Conservation (phyloP, 2,888 invertebrate genomes). For the Drepanosiphum platanoidis region DNA sequence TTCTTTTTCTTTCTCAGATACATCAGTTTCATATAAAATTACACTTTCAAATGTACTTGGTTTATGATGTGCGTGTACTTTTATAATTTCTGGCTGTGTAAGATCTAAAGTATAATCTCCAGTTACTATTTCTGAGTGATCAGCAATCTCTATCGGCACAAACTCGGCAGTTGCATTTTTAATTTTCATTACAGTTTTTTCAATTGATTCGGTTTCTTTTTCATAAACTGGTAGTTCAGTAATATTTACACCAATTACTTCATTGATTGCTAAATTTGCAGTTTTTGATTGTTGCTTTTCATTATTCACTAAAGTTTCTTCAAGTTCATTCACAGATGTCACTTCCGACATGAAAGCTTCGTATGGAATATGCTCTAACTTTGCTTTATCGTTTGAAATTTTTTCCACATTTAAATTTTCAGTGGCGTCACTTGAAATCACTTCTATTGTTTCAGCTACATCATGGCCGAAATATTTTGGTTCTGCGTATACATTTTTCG, state of each 20-base stretch:
- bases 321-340: conserved; percentile 66
- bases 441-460: conserved; percentile 68
- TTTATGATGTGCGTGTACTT: conserved; percentile 69
- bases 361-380: conserved; percentile 50
- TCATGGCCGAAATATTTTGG: conserved; percentile 66
- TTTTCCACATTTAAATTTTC: conserved; percentile 65
- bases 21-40: conserved; percentile 70
- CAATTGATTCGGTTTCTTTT: conserved; percentile 69
- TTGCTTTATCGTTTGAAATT: conserved; percentile 29
- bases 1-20: conserved; percentile 72
- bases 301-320: conserved; percentile 13
- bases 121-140: conserved; percentile 32
- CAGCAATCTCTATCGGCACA: conserved; percentile 22
- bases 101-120: conserved; percentile 44
- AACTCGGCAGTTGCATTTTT: conserved; percentile 37
- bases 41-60: conserved; percentile 72
- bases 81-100: conserved; percentile 64
- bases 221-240: conserved; percentile 69
- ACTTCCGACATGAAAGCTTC: conserved; percentile 67
- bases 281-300: conserved; percentile 9
- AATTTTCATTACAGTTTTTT: conserved; percentile 64
- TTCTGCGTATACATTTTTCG: conserved; percentile 66
- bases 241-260: conserved; percentile 73
- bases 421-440: conserved; percentile 65
- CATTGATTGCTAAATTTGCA: conserved; percentile 70